These are phyloP conservation scores for Tenodera sinensis DNA, from an alignment of 2,888 invertebrate species.

Conservation along the genomic window DNA sequence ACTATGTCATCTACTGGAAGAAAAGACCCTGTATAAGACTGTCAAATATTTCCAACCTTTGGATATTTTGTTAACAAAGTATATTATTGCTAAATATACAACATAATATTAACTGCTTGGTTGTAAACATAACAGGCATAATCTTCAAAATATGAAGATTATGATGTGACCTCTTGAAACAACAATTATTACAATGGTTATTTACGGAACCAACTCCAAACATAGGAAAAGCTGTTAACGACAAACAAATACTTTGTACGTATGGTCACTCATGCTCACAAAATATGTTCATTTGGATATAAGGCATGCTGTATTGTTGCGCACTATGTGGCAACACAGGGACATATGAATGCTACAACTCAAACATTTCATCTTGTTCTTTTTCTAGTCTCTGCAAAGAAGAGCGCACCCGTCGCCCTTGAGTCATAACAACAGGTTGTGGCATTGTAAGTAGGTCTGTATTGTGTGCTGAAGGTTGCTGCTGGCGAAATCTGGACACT, in stretches of 20 bases:
- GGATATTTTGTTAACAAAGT: background rate
- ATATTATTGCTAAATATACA: background rate
- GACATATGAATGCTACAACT: conserved; percentile 70
- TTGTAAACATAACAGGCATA: background rate
- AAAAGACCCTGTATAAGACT: background rate
- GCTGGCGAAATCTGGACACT: conserved; percentile 44
- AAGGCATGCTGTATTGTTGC: background rate
- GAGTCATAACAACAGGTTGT: conserved; percentile 67
- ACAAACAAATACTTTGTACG: background rate
- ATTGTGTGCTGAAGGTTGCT: conserved; percentile 39
- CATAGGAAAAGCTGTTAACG: background rate
- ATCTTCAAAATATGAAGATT: background rate
- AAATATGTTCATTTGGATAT: background rate
- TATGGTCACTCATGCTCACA: background rate
- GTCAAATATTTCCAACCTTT: background rate
- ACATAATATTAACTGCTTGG: background rate
- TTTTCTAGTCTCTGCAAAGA: conserved; percentile 78
- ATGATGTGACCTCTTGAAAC: background rate
- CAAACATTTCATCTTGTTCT: conserved; percentile 85
- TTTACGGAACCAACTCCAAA: background rate
- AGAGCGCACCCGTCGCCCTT: conserved; percentile 73
- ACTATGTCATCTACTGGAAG: background rate
- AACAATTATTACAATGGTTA: background rate
- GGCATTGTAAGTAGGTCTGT: conserved; percentile 47
- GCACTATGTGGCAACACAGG: background rate